Percentiles rank a stretch among this genome's conserved stretches.
phyloP scores from a whole-genome alignment of 2,113 vertebrate species.

The Brachirus orientalis region DNA sequence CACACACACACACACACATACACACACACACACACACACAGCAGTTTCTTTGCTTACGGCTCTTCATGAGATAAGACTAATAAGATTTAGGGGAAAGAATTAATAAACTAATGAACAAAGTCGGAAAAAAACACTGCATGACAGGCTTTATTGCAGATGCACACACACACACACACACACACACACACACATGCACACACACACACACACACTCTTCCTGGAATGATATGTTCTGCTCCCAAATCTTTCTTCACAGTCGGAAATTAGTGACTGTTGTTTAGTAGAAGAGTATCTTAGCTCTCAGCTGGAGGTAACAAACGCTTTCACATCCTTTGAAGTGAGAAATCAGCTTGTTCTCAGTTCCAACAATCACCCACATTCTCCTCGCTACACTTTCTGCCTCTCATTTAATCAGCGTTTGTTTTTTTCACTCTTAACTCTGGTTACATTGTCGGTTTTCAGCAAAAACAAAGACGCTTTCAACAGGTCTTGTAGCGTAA shows the following conservation, averaged over 20 bases:
- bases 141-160: constrained; percentile 69
- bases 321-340: constrained; percentile 73
- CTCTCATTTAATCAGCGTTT: constrained; percentile 59
- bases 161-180: constrained; percentile 40
- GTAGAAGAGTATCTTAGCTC: constrained; percentile 74
- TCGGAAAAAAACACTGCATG: constrained; percentile 81
- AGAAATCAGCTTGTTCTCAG: constrained; percentile 72
- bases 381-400: constrained; percentile 47
- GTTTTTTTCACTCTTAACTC: constrained; percentile 38
- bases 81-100: constrained; percentile 76
- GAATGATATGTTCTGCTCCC: constrained; percentile 77
- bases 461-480: constrained; percentile 2
- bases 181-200: constrained; percentile 29
- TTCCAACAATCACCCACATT: constrained; percentile 62
- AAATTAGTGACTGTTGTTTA: constrained; percentile 79
- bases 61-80: constrained; percentile 70
- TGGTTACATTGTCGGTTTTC: constrained; percentile 26
- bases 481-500: background rate
- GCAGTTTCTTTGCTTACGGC: constrained; percentile 71
- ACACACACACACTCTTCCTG: constrained; percentile 54
- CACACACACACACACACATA: constrained; percentile 64
- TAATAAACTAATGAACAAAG: constrained; percentile 75
- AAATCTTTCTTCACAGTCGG: constrained; percentile 77
- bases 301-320: constrained; percentile 73
- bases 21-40: constrained; percentile 46